Evolutionary conservation across 2,888 invertebrate species (phyloP), one percentile per base, ranked within the genome.

Genomic region (Sycophila texana): DNA sequence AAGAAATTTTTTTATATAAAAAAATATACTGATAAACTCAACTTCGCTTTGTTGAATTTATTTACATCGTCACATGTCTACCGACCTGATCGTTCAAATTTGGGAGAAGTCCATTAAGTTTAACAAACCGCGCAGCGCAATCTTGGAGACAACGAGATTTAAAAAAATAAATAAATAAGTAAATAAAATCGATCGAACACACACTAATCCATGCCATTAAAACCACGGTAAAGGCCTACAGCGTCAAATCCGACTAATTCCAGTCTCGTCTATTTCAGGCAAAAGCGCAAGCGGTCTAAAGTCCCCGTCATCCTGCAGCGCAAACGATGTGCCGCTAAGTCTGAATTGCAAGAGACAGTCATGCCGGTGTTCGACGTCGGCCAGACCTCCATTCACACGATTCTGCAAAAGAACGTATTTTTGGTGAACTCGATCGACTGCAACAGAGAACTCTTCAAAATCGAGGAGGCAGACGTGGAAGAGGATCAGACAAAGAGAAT

Each of bases 181-280:
- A n/a, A n/a, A n/a, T n/a, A n/a, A 26, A 26, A 26, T 26, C 26
- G n/a, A 7, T 13, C 18, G 10, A 10, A 39, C 10, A 39, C 30
- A 22, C 20, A 22, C 3, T 10, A 39, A 39, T 39, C 39, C 10
- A 39, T 39, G 39, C 39, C 39, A 39, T 39, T 39, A 39, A 39
- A 39, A 39, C 7, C 39, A 39, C 7, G 39, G 39, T 39, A 39
- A 30, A 30, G 0, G 30, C 30, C 4, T 30, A 7, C 30, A 5
- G 4, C 4, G 30, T 30, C 30, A 30, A 7, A 30, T 18, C 53
- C 16, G 61, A 63, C 22, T 78, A 77, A 74, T 51, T 7, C 49
- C 12, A 3, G 18, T 68, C 65, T 74, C 72, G 30, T 78, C 47
- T 51, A 77, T 82, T 83, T 76, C 83, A 83, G 83, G 67, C 22